Evolutionary conservation across 2,113 vertebrate species (phyloP), one percentile per base, ranked within the genome.

Genomic region (Corvus cornix): DNA sequence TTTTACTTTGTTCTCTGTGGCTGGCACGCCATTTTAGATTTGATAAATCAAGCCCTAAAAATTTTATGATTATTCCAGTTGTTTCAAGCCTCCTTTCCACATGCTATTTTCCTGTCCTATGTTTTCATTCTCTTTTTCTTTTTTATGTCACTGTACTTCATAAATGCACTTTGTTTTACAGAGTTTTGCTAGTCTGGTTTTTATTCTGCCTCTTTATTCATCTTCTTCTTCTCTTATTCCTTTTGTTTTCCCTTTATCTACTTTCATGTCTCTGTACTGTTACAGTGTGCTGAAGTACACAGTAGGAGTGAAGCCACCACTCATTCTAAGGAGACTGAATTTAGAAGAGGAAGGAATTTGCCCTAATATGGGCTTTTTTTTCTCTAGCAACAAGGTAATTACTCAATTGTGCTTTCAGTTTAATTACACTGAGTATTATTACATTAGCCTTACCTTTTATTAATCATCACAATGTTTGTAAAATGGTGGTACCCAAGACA

Each of bases 1-100:
- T 93, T 94, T 85, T 86, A 66, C 72, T 78, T 58, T 46, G 31
- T 48, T 86, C 44, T 94, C 59, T 80, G 30, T 77, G 27, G 24
- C 68, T 94, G 80, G 37, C 63, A 85, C 5, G 22, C 19, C 51
- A 84, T 64, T 93, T 91, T 66, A 58, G 74, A 82, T 79, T 87
- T 89, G 78, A 93, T 77, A 95, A 94, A 97, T 90, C 53, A 85
- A 90, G 43, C 24, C 51, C 23, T 88, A 85, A 91, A 94, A 95
- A 30, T 58, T 55, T 91, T 85, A 92, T 74, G 26, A 90, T 90
- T 94, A 79, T 77, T 91, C 80, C 22, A 69, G 35, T 77, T 88
- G 39, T 93, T 95, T 85, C 70, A 91, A 85, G 70, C 86, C 77
- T 91, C 35, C 46, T 83, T 83, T 87, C 31, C 30, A 93, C 17